phyloP scores from a whole-genome alignment of 2,888 invertebrate species.

The Eupithecia insigniata region DNA sequence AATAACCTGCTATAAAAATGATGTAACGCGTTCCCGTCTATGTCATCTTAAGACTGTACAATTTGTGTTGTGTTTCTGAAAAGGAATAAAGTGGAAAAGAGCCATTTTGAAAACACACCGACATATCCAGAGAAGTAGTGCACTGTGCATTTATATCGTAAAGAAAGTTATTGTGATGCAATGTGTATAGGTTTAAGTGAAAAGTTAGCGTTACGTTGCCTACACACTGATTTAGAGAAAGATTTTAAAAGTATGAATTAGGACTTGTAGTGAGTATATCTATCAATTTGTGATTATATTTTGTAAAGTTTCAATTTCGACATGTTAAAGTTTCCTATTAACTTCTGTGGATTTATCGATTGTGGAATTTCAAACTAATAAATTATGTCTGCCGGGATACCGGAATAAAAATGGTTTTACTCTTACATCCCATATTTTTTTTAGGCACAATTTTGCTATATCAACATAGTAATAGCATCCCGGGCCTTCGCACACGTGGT shows the following conservation, averaged over 20 bases:
- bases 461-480: neutral
- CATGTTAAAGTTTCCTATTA: constrained; percentile 72
- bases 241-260: constrained; percentile 60
- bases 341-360: constrained; percentile 77
- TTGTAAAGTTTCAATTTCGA: constrained; percentile 75
- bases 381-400: constrained; percentile 70
- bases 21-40: constrained; percentile 45
- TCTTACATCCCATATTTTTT: neutral
- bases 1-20: constrained; percentile 41
- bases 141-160: constrained; percentile 76
- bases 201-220: constrained; percentile 65
- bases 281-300: constrained; percentile 69
- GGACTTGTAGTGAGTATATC: constrained; percentile 70
- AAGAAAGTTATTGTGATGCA: constrained; percentile 61
- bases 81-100: constrained; percentile 92
- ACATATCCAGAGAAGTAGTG: constrained; percentile 77
- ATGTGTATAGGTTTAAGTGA: constrained; percentile 66
- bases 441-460: neutral
- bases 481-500: too few relatives aligned
- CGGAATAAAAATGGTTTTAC: constrained; percentile 58
- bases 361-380: constrained; percentile 81
- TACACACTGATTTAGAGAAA: constrained; percentile 65
- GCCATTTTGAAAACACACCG: constrained; percentile 95
- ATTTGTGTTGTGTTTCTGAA: constrained; percentile 95
- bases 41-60: constrained; percentile 71